Evolutionary conservation across 2,888 invertebrate genomes (phyloP).

Genomic region (Laothoe populi): DNA sequence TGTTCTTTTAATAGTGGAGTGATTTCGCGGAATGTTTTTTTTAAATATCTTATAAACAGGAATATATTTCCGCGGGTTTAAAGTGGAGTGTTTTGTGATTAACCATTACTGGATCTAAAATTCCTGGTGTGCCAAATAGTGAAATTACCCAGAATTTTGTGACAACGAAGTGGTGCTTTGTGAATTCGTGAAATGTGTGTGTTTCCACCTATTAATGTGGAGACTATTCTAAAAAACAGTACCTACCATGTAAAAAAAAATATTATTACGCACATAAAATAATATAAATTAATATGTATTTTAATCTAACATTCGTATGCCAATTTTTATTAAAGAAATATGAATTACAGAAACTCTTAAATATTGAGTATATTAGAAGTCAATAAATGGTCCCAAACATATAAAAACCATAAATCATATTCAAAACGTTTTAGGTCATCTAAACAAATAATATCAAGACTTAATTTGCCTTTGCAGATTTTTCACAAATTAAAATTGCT

Average conservation of each 20-base stretch:
- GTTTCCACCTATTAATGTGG: neutral
- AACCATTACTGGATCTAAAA: constrained; percentile 35
- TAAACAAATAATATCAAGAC: neutral
- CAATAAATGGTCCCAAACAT: neutral
- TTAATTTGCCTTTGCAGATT: neutral
- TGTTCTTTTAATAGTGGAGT: constrained; percentile 34
- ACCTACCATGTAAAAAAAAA: neutral
- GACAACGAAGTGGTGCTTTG: constrained; percentile 39
- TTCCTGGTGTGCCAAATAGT: constrained; percentile 59
- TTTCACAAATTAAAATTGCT: constrained; percentile 3
- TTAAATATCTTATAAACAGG: constrained; percentile 46
- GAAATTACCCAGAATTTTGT: constrained; percentile 38
- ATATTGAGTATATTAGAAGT: neutral
- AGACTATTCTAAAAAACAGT: neutral
- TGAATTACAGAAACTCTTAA: neutral
- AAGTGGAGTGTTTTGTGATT: constrained; percentile 69
- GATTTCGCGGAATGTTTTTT: constrained; percentile 40
- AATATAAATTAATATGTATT: neutral
- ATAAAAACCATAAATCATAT: neutral
- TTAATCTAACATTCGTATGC: neutral
- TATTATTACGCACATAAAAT: neutral
- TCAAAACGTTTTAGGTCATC: neutral
- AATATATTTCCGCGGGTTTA: constrained; percentile 39
- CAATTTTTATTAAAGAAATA: neutral
- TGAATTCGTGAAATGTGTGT: constrained; percentile 29